Evolutionary conservation across 2,888 invertebrate species (phyloP).

Genomic region (Xylophagus ater): DNA sequence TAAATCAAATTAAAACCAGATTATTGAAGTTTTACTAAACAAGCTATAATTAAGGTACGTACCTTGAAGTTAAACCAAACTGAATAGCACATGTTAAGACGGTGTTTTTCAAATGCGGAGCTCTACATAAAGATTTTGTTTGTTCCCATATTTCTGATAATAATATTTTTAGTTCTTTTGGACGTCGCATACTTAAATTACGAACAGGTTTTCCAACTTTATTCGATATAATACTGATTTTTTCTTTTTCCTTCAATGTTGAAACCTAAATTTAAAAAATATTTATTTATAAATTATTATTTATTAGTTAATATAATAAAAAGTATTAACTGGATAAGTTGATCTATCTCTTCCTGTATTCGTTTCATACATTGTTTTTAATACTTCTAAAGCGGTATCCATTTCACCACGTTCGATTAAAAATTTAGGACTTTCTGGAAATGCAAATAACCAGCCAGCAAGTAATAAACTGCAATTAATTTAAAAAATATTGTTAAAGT

Average conservation of each 20-base stretch:
- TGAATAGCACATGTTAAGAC: conserved; percentile 68
- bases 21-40: neutral
- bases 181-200: conserved; percentile 57
- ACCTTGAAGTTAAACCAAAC: conserved; percentile 71
- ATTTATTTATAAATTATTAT: conserved; percentile 1
- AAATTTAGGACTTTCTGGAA: conserved; percentile 76
- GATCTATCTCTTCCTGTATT: conserved; percentile 61
- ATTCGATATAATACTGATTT: conserved; percentile 51
- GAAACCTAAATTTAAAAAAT: conserved; percentile 50
- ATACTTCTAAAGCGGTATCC: conserved; percentile 58
- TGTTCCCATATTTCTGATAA: conserved; percentile 61
- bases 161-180: conserved; percentile 58
- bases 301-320: neutral
- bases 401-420: conserved; percentile 68
- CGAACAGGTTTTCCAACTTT: conserved; percentile 55
- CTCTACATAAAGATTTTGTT: conserved; percentile 60
- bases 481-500: neutral
- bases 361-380: conserved; percentile 55
- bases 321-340: conserved; percentile 58
- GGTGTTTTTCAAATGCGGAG: conserved; percentile 65
- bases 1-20: too few species aligned
- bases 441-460: conserved; percentile 54
- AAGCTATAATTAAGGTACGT: conserved; percentile 11
- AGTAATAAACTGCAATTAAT: conserved; percentile 25
- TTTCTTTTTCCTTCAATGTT: conserved; percentile 55